Evolutionary conservation across 2,113 vertebrate genomes (phyloP).

Genomic region (Etheostoma cragini): DNA sequence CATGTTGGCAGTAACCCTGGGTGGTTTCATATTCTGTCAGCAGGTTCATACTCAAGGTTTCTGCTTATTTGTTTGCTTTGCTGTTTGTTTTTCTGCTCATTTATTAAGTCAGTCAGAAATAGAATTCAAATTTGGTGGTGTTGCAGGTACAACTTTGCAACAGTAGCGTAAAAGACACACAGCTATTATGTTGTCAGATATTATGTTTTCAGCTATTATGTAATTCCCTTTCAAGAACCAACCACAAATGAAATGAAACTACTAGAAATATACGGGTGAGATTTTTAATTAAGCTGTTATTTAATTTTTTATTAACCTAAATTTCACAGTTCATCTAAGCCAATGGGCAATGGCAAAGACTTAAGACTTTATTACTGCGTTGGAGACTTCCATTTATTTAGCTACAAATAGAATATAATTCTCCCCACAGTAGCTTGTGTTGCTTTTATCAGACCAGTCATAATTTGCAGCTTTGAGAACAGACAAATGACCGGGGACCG

Average conservation of each 20-base stretch:
- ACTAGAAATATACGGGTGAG: conserved; percentile 45
- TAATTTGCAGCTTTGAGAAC: conserved; percentile 41
- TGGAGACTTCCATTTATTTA: conserved; percentile 44
- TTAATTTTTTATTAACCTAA: conserved; percentile 67
- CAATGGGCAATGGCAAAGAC: conserved; percentile 32
- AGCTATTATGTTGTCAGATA: neutral
- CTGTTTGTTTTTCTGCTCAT: conserved; percentile 36
- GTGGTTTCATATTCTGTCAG: conserved; percentile 43
- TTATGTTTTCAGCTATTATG: neutral
- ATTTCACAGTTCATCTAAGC: conserved; percentile 61
- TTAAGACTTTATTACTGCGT: conserved; percentile 32
- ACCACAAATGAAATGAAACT: conserved; percentile 66
- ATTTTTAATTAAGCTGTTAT: conserved; percentile 59
- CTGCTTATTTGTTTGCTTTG: conserved; percentile 72
- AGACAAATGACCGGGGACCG: conserved; percentile 59
- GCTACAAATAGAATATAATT: conserved; percentile 35
- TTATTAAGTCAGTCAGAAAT: conserved; percentile 28
- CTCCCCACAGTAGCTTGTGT: conserved; percentile 28
- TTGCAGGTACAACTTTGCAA: neutral
- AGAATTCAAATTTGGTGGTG: neutral
- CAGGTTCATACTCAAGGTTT: conserved; percentile 38
- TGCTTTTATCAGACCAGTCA: conserved; percentile 57
- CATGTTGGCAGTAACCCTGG: conserved; percentile 33
- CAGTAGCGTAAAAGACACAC: neutral
- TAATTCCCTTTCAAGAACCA: conserved; percentile 31